Evolutionary conservation across 1,140 invertebrate species (phyloP), one percentile per base, ranked within the genome.

Genomic region (Magallana angulata): DNA sequence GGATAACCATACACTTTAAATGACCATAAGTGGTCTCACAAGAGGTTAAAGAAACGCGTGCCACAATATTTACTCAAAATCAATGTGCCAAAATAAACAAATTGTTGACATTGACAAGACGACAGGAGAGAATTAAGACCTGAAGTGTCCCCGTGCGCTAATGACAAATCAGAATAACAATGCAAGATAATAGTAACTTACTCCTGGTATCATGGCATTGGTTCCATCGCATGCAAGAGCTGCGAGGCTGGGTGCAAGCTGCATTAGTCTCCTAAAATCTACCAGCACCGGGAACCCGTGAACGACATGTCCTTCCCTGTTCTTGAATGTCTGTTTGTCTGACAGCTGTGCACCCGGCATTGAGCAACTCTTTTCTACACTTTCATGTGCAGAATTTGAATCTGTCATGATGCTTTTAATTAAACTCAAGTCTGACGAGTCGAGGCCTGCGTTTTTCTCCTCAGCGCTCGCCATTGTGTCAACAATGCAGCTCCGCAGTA

Each of bases 251-350:
- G 87, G 81, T 8, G 88, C 88, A 9, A 93, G 88, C 81, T 92
- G 91, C 9, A 94, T 11, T 14, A 94, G 84, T 71, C 93, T 87
- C 9, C 91, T 87, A 87, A 94, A 92, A 89, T 94, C 93, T 24
- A 94, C 91, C 11, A 94, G 88, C 16, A 94, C 91, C 12, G 93
- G 93, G 81, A 89, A 91, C 4, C 87, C 92, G 58, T 89, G 87
- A 8, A 93, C 89, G 9, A 24, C 68, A 62, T 92, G 82, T 8
- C 93, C 93, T 48, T 89, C 89, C 84, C 89, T 91, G 64, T 92
- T 91, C 64, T 88, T 91, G 82, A 94, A 94, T 60, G 87, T 87
- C 81, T 89, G 84, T 84, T 91, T 93, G 18, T 91, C 91, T 48
- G 91, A 90, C 36, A 94, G 82, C 68, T 94, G 92, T 48, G 92